Evolutionary conservation across 2,113 vertebrate species (phyloP), one percentile per base, ranked within the genome.

Genomic region (Rhabdornis inornatus): DNA sequence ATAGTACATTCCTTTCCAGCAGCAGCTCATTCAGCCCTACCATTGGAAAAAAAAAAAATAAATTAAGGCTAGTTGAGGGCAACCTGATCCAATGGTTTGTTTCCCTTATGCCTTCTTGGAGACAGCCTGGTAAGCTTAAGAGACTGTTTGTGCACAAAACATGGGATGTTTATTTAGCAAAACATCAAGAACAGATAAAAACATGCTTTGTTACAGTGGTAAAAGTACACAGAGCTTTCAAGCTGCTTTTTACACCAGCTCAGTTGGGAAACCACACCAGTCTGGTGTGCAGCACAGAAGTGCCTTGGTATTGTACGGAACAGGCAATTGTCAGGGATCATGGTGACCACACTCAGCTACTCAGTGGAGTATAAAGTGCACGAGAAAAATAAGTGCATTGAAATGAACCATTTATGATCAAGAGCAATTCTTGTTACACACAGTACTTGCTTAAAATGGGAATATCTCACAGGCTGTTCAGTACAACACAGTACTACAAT

Each of bases 101-200:
- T 87, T 89, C 59, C 45, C 71, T 77, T 78, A 83, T 22, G 27
- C 49, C 23, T 63, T 85, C 69, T 50, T 49, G 27, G 30, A 92
- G 61, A 70, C 70, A 83, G 89, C 69, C 45, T 81, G 89, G 1
- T 40, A 91, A 92, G 60, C 77, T 69, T 79, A 89, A 87, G 91
- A 94, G 81, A 96, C 90, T 63, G 59, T 40, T 30, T 64, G 44
- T 82, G 78, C 96, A 96, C 93, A 92, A 85, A 91, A 90, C 94
- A 92, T 71, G 85, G 79, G 92, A 94, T 94, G 91, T 95, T 97
- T 96, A 97, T 96, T 97, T 57, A 92, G 94, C 93, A 95, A 96
- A 96, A 93, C 80, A 94, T 50, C 89, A 96, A 89, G 90, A 95
- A 95, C 83, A 95, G 89, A 89, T 80, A 45, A 93, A 85, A 95